Conservation (phyloP, 2,113 vertebrate genomes). For the Mungos mungo region DNA sequence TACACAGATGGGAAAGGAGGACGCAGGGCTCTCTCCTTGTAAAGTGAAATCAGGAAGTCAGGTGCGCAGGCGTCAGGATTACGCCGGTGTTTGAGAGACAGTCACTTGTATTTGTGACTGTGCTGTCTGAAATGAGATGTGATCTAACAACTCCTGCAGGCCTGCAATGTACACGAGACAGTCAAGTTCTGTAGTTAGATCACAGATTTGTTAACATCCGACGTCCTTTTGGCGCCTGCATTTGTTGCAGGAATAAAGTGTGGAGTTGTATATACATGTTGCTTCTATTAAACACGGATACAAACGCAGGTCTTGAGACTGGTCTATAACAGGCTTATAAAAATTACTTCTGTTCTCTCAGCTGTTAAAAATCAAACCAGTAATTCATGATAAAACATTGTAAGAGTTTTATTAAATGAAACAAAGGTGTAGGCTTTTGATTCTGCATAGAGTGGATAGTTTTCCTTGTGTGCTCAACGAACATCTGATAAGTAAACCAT, state of each 20-base stretch:
- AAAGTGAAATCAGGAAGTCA: conserved; percentile 16
- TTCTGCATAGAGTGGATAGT: not conserved
- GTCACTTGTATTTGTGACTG: not conserved
- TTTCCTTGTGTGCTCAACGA: not conserved
- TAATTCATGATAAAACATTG: conserved; percentile 42
- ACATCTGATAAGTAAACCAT: not conserved
- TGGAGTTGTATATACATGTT: conserved; percentile 29
- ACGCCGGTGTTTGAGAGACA: not conserved
- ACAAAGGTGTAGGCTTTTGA: conserved; percentile 64
- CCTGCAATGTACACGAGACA: not conserved
- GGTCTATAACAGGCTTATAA: not conserved
- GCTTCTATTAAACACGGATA: conserved; percentile 60
- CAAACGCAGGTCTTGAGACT: conserved; percentile 60
- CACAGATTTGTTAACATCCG: not conserved
- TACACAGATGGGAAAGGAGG: not conserved
- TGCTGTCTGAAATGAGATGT: conserved; percentile 50
- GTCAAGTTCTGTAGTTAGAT: not conserved
- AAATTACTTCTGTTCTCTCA: conserved; percentile 49
- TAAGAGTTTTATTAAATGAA: not conserved
- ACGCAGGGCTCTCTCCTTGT: not conserved
- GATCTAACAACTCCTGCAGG: not conserved
- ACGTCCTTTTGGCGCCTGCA: not conserved
- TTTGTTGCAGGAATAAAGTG: not conserved
- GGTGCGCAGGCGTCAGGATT: not conserved
- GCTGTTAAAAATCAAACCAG: conserved; percentile 70